A percentile compares a stretch with the other conserved stretches of the same genome.
These are phyloP conservation scores for Campoplex capitator DNA, from an alignment of 2,888 invertebrate species.

Conservation along the genomic window DNA sequence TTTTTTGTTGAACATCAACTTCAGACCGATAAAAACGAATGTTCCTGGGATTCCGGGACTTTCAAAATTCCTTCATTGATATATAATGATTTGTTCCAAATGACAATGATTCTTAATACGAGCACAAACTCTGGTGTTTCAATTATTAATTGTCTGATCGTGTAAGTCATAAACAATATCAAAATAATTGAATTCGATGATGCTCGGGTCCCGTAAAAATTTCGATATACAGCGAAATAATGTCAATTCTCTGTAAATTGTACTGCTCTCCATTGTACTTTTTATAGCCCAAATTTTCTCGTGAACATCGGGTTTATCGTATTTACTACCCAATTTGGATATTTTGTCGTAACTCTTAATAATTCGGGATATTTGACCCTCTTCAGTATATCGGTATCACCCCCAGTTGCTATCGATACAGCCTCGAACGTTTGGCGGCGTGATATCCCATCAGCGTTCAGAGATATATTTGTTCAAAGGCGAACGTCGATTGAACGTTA, in stretches of 20 bases:
- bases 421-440: too few species aligned
- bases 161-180: neutral
- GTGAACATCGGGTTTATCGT: neutral
- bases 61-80: conserved; percentile 9
- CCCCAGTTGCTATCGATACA: too few species aligned
- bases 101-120: neutral
- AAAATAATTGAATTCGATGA: neutral
- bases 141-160: neutral
- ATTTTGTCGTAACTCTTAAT: too few species aligned
- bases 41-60: neutral
- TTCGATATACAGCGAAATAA: too few species aligned
- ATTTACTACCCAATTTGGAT: too few species aligned
- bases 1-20: neutral
- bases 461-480: too few species aligned
- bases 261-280: neutral
- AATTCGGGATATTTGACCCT: too few species aligned
- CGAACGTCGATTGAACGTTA: too few species aligned
- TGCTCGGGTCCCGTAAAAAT: neutral
- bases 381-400: too few species aligned
- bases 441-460: too few species aligned
- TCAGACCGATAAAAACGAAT: neutral
- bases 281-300: neutral
- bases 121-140: neutral
- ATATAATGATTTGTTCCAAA: neutral
- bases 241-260: neutral